Base-by-base conservation (phyloP, 92 coral and sea anemone genomes). In the Porites lobata region DNA sequence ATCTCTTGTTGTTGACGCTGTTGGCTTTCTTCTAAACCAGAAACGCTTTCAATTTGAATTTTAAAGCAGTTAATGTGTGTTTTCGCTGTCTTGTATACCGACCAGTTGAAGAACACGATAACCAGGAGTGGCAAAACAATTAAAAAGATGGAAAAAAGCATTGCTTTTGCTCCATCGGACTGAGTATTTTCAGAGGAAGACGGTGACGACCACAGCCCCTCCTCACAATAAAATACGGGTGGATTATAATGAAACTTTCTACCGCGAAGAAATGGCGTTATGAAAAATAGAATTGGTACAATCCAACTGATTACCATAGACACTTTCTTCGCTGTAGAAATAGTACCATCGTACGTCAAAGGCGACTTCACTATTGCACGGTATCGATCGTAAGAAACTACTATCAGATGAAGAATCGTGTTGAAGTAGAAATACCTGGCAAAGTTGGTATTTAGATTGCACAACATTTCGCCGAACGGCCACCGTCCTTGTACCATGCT, bases 311-410 rank as follows among this genome's bases (percentile, higher is more conserved):
- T 14, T 10, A 14, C 61, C 11, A 56, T 1, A 56, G 15, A 56
- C 61, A 56, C 61, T 29, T n/a, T 29, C 10, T 13, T 14, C 26
- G 26, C 19, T 26, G 19, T 67, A 6, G 72, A n/a, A n/a, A 19
- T 67, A 8, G 13, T 67, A 7, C 72, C 72, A 67, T 67, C 11
- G 72, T 67, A 67, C 32, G 72, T 67, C 72, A 67, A 67, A 20
- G 72, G 72, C 13, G 72, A 67, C 32, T 18, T 67, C 9, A 67
- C 15, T 8, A 9, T 56, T 14, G 61, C 61, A 56, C 5, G 61
- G 17, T 56, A 56, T 56, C 61, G 61, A 0, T 67, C 72, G 21
- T 67, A 67, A 13, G 72, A 67, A 7, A 67, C 72, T 19, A 29
- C 43, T 7, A 67, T 18, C 72, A 67, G 72, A 67, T 67, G 72